phyloP scores from a whole-genome alignment of 2,113 vertebrate species.

The Sphyrna mokarran region DNA sequence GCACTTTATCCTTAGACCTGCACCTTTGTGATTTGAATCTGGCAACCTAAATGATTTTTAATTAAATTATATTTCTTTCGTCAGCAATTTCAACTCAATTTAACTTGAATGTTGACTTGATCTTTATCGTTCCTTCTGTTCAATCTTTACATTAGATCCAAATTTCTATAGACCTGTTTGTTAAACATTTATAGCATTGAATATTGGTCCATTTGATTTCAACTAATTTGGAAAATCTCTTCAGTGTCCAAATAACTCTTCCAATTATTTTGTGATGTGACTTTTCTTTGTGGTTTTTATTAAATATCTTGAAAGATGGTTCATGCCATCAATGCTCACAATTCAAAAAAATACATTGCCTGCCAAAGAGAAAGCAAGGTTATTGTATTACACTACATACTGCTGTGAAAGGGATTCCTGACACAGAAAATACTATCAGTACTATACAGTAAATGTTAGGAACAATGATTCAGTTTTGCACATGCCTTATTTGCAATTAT shows the following conservation, averaged over 20 bases:
- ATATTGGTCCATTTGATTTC: neutral
- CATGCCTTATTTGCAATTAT: neutral
- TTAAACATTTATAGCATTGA: neutral
- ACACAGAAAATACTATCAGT: neutral
- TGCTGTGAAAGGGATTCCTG: neutral
- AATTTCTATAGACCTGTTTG: conserved; percentile 43
- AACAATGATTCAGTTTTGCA: neutral
- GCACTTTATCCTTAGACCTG: neutral
- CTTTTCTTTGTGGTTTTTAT: neutral
- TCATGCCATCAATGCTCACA: neutral
- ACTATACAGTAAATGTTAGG: neutral
- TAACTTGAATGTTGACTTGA: neutral
- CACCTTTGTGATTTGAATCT: neutral
- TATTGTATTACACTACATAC: neutral
- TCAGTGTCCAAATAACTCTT: neutral
- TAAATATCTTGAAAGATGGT: neutral
- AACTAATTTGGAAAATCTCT: neutral
- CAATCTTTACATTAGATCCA: neutral
- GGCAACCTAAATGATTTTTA: neutral
- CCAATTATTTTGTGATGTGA: neutral
- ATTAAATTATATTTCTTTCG: neutral
- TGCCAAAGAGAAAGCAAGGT: neutral
- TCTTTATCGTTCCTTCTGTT: neutral
- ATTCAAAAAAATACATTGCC: neutral
- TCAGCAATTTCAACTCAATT: neutral